Base-by-base conservation (phyloP, 1,140 invertebrate species). In the Stenopsyche tienmushanensis region DNA sequence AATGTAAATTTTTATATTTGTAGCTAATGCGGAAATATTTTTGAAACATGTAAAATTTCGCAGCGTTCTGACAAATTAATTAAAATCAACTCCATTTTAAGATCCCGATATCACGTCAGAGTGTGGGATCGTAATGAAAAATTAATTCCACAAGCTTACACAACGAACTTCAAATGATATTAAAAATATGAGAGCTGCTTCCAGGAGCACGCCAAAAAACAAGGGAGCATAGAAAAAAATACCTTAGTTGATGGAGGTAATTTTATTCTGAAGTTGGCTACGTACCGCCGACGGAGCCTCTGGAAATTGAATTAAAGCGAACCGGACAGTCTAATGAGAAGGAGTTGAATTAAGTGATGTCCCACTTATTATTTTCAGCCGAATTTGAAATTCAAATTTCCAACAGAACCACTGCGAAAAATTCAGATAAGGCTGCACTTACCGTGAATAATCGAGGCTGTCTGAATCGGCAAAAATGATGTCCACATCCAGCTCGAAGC, bases 381-480 rank as follows among this genome's bases (percentile, higher is more conserved):
- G 26, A 52, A 52, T 52, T 52, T 52, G 49, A 52, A 52, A 52
- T 52, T 52, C 49, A 52, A 52, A 52, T 52, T n/a, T 21, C 5
- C 49, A 21, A 49, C 45, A 21, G n/a, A n/a, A n/a, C n/a, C n/a
- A n/a, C n/a, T n/a, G n/a, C n/a, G n/a, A n/a, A n/a, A n/a, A n/a
- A n/a, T n/a, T n/a, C n/a, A n/a, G n/a, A n/a, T n/a, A n/a, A n/a
- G n/a, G n/a, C n/a, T n/a, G n/a, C n/a, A n/a, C n/a, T 67, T 23
- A 80, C 79, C 81, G 73, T 62, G 78, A 72, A 74, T 84, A 81
- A 64, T 81, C 79, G 1, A 80, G 72, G 9, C 78, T 80, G 71
- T 92, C 90, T 0, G 90, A 93, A 72, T 94, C 91, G 0, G 90
- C 88, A 72, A 93, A 93, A 7, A 93, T 83, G n/a, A 94, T 89